A percentile compares a stretch with the other conserved stretches of the same genome.
These are phyloP conservation scores for Omphaloscelis lunosa DNA, from an alignment of 2,888 invertebrate genomes.

Conservation along the genomic window DNA sequence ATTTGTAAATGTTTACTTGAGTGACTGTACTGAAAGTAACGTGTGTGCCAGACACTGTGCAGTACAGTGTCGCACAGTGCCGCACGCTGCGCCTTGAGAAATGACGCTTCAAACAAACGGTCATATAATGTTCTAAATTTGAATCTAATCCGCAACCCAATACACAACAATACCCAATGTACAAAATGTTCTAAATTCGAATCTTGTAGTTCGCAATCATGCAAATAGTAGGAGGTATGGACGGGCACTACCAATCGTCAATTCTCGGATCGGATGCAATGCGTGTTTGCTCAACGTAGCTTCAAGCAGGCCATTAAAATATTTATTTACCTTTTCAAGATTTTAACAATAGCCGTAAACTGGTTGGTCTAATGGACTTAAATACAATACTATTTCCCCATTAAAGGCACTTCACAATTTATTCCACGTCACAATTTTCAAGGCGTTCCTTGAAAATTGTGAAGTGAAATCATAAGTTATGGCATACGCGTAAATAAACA, in stretches of 20 bases:
- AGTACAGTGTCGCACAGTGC: too few relatives aligned
- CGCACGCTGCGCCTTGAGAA: neutral
- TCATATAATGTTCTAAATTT: neutral
- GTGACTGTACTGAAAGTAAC: too few relatives aligned
- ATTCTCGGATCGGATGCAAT: neutral
- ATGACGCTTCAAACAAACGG: neutral
- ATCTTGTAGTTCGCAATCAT: neutral
- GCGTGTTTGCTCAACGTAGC: neutral
- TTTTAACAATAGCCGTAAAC: conserved; percentile 21
- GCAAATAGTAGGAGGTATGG: neutral
- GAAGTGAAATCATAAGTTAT: conserved; percentile 1
- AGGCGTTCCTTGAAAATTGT: neutral
- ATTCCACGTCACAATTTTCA: conserved; percentile 28
- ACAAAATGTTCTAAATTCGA: neutral
- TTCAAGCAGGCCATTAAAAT: neutral
- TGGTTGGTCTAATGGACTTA: neutral
- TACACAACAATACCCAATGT: too few relatives aligned
- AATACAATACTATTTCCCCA: conserved; percentile 6
- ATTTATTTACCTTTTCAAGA: conserved; percentile 9
- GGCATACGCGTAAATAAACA: conserved; percentile 20
- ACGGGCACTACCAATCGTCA: neutral
- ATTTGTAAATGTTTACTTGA: too few relatives aligned
- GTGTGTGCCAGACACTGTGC: too few relatives aligned
- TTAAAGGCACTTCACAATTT: conserved; percentile 21
- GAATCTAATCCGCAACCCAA: neutral